Percentiles rank a stretch among this genome's conserved stretches.
Evolutionary conservation across 2,797 vertebrate genomes (phyloP).

Genomic region (Eptatretus atami): DNA sequence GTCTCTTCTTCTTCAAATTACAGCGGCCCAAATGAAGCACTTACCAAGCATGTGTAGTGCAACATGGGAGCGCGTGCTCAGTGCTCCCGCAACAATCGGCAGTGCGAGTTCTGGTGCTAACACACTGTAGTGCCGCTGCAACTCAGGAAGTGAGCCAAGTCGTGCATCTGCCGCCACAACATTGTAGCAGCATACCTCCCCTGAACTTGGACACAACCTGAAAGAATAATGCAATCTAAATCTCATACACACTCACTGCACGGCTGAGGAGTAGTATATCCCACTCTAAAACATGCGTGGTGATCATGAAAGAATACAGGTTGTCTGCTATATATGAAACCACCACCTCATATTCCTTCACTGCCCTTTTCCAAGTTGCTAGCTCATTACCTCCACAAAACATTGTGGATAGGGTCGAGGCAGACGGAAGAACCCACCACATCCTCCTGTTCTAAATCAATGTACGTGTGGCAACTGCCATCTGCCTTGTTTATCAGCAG

Average conservation of each 20-base stretch:
- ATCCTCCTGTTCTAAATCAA: conserved; percentile 93
- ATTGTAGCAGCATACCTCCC: conserved; percentile 87
- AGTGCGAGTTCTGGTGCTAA: conserved; percentile 76
- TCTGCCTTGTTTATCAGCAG: conserved; percentile 95
- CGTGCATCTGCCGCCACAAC: conserved; percentile 80
- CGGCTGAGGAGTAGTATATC: too few species aligned
- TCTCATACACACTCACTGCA: too few species aligned
- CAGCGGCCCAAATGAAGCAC: neutral
- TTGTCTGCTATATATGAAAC: neutral
- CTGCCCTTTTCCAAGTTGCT: too few species aligned
- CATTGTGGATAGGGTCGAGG: conserved; percentile 90
- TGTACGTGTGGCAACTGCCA: conserved; percentile 92
- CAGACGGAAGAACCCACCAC: conserved; percentile 85
- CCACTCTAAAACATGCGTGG: neutral
- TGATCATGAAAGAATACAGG: neutral
- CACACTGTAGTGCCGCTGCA: conserved; percentile 65
- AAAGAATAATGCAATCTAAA: neutral
- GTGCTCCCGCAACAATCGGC: conserved; percentile 54
- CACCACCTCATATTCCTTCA: neutral
- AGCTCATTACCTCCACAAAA: conserved; percentile 64
- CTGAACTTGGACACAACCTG: conserved; percentile 48
- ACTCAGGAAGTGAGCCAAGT: conserved; percentile 46
- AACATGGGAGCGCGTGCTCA: conserved; percentile 77
- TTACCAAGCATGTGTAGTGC: conserved; percentile 83
- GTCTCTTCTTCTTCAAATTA: too few species aligned